Evolutionary conservation across 1,140 invertebrate genomes (phyloP).

Genomic region (Drosophila busckii): DNA sequence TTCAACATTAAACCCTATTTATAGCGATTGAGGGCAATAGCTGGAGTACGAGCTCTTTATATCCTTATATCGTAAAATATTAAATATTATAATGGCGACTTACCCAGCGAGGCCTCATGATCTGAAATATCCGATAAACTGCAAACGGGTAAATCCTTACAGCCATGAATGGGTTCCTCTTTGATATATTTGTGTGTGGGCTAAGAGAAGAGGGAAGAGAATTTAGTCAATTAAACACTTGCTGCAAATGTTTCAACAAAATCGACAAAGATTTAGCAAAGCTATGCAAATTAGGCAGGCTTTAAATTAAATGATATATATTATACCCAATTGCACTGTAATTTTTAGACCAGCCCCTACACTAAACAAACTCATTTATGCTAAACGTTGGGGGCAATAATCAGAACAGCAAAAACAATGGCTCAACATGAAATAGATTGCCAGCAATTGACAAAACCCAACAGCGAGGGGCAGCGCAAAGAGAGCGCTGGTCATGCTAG

Average conservation of each 20-base stretch:
- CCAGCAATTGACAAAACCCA: slow-evolving; percentile 52
- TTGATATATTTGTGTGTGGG: slow-evolving; percentile 71
- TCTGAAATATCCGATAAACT: slow-evolving; percentile 77
- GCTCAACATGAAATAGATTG: slow-evolving; percentile 50
- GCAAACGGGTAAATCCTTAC: slow-evolving; percentile 64
- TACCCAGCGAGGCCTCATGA: slow-evolving; percentile 73
- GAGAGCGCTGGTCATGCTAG: neutral
- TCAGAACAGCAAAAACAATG: slow-evolving; percentile 34
- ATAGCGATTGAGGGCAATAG: slow-evolving; percentile 35
- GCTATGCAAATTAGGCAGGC: too few species aligned
- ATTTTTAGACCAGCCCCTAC: neutral
- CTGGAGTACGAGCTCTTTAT: too few species aligned
- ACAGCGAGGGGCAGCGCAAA: neutral
- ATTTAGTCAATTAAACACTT: neutral
- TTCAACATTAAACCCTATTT: slow-evolving; percentile 33
- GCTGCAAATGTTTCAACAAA: too few species aligned
- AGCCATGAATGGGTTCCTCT: slow-evolving; percentile 66
- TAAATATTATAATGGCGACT: too few species aligned
- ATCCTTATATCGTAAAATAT: too few species aligned
- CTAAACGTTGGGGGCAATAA: slow-evolving; percentile 17
- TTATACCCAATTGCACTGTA: too few species aligned
- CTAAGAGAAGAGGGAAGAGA: slow-evolving; percentile 20
- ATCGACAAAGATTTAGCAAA: too few species aligned
- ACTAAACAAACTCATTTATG: neutral
- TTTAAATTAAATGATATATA: too few species aligned